These are phyloP conservation scores for Hycleus phaleratus DNA, from an alignment of 1,140 invertebrate genomes.

Conservation along the genomic window DNA sequence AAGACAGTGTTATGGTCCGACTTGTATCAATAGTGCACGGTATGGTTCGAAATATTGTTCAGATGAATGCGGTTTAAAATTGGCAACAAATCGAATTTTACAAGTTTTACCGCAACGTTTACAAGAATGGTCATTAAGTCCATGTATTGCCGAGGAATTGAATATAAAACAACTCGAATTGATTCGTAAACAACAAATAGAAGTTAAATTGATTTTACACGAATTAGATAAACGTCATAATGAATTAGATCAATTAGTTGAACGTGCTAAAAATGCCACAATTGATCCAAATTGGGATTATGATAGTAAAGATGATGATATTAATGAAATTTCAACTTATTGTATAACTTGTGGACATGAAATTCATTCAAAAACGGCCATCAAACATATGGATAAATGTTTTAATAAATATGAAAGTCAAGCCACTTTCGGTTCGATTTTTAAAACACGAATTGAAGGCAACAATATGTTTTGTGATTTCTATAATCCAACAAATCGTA, in stretches of 20 bases:
- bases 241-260: constrained; percentile 76
- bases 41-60: constrained; percentile 92
- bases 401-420: constrained; percentile 90
- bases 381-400: constrained; percentile 93
- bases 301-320: constrained; percentile 54
- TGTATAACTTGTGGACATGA: constrained; percentile 96
- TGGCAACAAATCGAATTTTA: constrained; percentile 81
- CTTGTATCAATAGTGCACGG: constrained; percentile 70
- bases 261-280: constrained; percentile 60
- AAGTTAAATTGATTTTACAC: constrained; percentile 66
- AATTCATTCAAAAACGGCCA: constrained; percentile 76
- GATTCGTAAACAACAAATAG: constrained; percentile 69
- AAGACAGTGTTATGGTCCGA: constrained; percentile 86
- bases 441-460: constrained; percentile 86
- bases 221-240: constrained; percentile 68
- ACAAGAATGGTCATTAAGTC: constrained; percentile 89
- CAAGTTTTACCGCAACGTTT: constrained; percentile 85
- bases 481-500: constrained; percentile 81
- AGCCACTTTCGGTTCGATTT: constrained; percentile 91
- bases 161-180: constrained; percentile 73
- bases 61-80: constrained; percentile 83
- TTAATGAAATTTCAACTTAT: constrained; percentile 82
- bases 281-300: constrained; percentile 58
- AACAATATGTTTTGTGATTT: constrained; percentile 96
- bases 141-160: constrained; percentile 77